Evolutionary conservation across 2,113 vertebrate species (phyloP).

Genomic region (Cranoglanis bouderius): DNA sequence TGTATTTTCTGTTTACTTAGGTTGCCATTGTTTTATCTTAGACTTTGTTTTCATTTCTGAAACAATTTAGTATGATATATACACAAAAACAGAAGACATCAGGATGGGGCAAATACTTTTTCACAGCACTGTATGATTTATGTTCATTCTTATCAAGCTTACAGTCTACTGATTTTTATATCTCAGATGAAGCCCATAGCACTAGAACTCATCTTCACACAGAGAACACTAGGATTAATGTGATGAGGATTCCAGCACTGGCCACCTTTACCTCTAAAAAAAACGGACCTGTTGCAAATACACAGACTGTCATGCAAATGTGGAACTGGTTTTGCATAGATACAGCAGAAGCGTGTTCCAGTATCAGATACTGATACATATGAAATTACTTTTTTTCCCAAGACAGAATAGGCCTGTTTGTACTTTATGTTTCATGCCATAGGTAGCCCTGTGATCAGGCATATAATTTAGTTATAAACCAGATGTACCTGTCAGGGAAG

Average conservation of each 20-base stretch:
- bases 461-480: constrained; percentile 9
- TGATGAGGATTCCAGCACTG: not conserved
- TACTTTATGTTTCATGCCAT: constrained; percentile 5
- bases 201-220: not conserved
- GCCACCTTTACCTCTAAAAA: constrained; percentile 20
- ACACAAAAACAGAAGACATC: no score
- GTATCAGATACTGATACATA: not conserved
- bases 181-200: not conserved
- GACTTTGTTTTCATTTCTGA: no score
- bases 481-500: constrained; percentile 2
- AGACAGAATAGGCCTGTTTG: not conserved
- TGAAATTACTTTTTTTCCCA: not conserved
- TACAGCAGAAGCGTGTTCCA: constrained; percentile 8
- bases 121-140: not conserved
- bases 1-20: no score
- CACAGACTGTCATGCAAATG: constrained; percentile 50
- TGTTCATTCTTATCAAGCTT: not conserved
- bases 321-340: constrained; percentile 48
- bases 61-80: no score
- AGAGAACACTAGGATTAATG: constrained; percentile 6
- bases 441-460: not conserved
- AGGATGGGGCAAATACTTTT: no score
- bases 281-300: constrained; percentile 47
- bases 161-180: not conserved
- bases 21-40: no score